Base-by-base conservation (phyloP, 2,797 vertebrate species). In the Anguilla megastoma region DNA sequence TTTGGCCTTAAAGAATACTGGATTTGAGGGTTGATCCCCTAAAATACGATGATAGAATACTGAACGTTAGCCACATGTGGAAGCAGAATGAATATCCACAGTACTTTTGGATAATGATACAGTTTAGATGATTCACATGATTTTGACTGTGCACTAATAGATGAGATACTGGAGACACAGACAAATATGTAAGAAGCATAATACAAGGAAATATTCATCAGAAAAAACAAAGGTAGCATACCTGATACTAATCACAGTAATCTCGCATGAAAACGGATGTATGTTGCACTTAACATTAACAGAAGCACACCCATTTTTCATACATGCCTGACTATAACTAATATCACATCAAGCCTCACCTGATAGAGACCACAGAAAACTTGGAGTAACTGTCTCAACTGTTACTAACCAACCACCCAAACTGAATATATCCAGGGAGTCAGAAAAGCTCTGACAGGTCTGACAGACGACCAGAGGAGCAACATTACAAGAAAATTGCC, bases 21-120 rank as follows among this genome's bases (percentile, higher is more conserved):
- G 66, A 97, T 94, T 91, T 91, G 94, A 41, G 96, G 96, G 91
- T 97, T 97, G 87, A 95, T 91, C 41, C 96, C 95, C 96, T 97
- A 91, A 80, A 50, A 58, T 71, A 21, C 24, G 50, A 36, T 36
- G 76, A 48, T 80, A 45, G 5, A 76, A 76, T 48, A 80, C 18
- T 24, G 76, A 80, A 80, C 16, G 36, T 33, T 14, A 36, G 27
- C 12, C 2, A 36, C 30, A 36, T 76, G 9, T 76, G 71, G 24
- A 16, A 12, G 16, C 71, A 76, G 27, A 36, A 76, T 69, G 63
- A 69, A 69, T 27, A n/a, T 0, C n/a, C 24, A 69, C 24, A 69
- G 63, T 27, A 66, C 63, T n/a, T 69, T n/a, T 69, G 63, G 7
- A 69, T 24, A 69, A 69, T 69, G 5, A 69, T 69, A 63, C 58